Evolutionary conservation across 2,113 vertebrate genomes (phyloP).

Genomic region (Lagenorhynchus albirostris): DNA sequence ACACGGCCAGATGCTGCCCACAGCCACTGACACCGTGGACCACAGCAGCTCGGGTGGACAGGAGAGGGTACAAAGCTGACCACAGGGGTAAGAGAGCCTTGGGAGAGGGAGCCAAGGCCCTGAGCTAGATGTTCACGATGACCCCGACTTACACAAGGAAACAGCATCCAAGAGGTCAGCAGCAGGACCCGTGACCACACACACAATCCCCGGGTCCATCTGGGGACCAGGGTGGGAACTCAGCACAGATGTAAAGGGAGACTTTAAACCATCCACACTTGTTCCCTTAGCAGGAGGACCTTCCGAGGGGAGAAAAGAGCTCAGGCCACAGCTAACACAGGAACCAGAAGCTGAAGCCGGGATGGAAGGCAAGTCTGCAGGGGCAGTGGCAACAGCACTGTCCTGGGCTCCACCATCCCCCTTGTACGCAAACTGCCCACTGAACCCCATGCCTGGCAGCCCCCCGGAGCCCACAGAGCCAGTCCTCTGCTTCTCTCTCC

Average conservation of each 20-base stretch:
- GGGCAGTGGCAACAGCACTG: not conserved
- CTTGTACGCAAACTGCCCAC: not conserved
- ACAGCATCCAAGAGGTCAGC: not conserved
- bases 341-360: not conserved
- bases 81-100: not conserved
- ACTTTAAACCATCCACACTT: not conserved
- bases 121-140: not conserved
- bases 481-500: not conserved
- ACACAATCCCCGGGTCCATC: not conserved
- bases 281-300: not conserved
- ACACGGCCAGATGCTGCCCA: no score
- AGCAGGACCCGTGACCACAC: not conserved
- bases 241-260: not conserved
- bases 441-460: not conserved
- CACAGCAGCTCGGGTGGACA: not conserved
- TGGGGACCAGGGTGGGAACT: not conserved
- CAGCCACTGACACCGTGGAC: not conserved
- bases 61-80: not conserved
- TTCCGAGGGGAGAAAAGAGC: not conserved
- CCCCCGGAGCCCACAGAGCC: not conserved
- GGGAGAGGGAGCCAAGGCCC: not conserved
- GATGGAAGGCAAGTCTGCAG: not conserved
- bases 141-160: not conserved
- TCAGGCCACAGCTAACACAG: fast-evolving
- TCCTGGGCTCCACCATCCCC: not conserved